A percentile compares a stretch with the other conserved stretches of the same genome.
Conservation (phyloP, 2,888 invertebrate genomes). For the Orchesella flavescens region DNA sequence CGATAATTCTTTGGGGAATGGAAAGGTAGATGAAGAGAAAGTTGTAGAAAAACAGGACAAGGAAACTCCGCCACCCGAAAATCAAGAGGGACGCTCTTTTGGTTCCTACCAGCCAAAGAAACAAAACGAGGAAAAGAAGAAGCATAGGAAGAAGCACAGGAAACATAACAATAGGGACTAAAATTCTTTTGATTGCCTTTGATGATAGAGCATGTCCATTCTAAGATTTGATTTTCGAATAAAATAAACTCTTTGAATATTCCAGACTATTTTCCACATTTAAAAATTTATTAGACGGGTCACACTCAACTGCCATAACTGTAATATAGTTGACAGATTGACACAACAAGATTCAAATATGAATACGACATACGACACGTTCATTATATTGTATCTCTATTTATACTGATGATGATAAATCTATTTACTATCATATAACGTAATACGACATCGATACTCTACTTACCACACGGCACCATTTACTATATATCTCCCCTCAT, state of each 20-base stretch:
- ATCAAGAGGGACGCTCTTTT: neutral
- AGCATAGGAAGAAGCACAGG: slow-evolving; percentile 20
- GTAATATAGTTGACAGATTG: neutral
- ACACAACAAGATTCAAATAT: no score
- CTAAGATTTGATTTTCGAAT: no score
- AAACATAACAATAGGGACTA: neutral
- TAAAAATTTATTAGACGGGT: slow-evolving; percentile 22
- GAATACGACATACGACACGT: no score
- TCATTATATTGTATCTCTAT: no score
- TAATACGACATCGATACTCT: no score
- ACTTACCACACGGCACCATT: no score
- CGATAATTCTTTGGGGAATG: neutral
- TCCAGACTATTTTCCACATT: slow-evolving; percentile 14
- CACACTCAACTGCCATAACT: neutral
- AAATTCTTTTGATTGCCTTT: no score
- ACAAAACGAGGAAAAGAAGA: slow-evolving; percentile 30
- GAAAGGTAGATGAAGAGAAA: neutral
- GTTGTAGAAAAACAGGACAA: neutral
- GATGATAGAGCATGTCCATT: no score
- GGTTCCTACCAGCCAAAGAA: neutral
- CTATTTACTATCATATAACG: no score
- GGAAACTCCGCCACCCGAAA: neutral
- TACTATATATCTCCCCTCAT: no score
- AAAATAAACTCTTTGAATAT: neutral
- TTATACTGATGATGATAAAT: no score